Base-by-base conservation (phyloP, 1,140 invertebrate genomes). In the Oryzaephilus surinamensis region DNA sequence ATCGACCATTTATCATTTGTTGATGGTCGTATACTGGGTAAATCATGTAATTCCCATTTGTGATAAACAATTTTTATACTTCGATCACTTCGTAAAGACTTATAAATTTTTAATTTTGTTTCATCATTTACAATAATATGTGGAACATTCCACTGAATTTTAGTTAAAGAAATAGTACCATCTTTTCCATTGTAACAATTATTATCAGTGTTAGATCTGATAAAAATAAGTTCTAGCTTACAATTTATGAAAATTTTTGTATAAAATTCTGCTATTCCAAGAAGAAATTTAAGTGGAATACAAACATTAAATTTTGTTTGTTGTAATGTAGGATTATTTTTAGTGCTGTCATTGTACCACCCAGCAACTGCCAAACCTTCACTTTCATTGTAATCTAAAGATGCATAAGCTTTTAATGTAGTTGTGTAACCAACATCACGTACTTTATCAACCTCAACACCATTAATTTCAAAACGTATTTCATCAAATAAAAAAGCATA, bases 211-310 rank as follows among this genome's bases (percentile, higher is more conserved):
- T 48, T 57, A 5, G 54, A 28, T 41, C 60, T 47, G 15, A 57
- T 57, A 15, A 68, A 43, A 49, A 68, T 55, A 11, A 69, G 35
- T 49, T 69, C 62, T 50, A 66, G 63, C 50, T 63, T 62, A 34
- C 48, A 51, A 45, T 67, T 66, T 5, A 64, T 30, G 12, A 67
- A 45, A 26, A 69, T 58, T 54, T 60, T 60, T 33, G 51, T 48
- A 53, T 64, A 69, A 50, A 69, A 64, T 51, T 69, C 62, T 30
- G 59, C 59, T 50, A 69, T 66, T 10, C 63, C 62, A 1, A 65
- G 41, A 1, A 66, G 24, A 26, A 58, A 41, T 28, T 46, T 57
- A 11, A 69, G 31, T 5, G 64, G 63, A 24, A 70, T 50, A 16
- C 46, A 48, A 17, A 58, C 48, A 36, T 61, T 51, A 37, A 65